A percentile compares a stretch with the other conserved stretches of the same genome.
phyloP scores from a whole-genome alignment of 1,140 invertebrate species.

The roundworm (Caenorhabditis elegans) region DNA sequence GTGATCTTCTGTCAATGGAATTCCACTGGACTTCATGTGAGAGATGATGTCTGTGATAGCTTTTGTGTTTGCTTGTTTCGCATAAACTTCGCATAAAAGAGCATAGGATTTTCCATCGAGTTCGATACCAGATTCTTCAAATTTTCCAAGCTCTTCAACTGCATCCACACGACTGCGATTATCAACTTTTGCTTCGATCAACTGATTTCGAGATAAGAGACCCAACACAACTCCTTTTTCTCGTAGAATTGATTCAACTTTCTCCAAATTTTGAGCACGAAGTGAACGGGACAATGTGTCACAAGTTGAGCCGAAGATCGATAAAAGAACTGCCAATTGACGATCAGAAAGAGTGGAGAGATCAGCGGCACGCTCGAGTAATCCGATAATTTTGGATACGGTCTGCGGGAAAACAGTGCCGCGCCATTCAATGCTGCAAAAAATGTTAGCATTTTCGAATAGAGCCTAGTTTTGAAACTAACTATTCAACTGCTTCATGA shows the following conservation, averaged over 20 bases:
- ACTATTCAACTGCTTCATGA: slow-evolving; percentile 9
- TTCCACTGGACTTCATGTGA: background rate
- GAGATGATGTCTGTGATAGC: background rate
- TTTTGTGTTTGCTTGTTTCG: background rate
- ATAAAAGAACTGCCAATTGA: background rate
- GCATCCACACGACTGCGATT: background rate
- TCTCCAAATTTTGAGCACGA: background rate
- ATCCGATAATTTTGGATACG: background rate
- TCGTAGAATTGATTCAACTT: background rate
- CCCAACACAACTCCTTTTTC: background rate
- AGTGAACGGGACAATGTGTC: background rate
- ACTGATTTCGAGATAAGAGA: background rate
- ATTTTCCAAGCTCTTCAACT: slow-evolving; percentile 4
- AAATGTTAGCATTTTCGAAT: background rate
- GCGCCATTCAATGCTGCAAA: background rate
- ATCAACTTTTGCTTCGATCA: slow-evolving; percentile 3
- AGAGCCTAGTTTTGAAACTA: background rate
- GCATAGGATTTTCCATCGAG: background rate
- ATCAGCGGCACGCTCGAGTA: background rate
- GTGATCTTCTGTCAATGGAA: background rate
- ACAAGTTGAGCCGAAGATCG: background rate
- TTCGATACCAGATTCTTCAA: slow-evolving; percentile 5
- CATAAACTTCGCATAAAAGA: background rate
- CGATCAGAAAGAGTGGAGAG: background rate
- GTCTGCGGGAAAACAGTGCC: background rate